A percentile compares a stretch with the other conserved stretches of the same genome.
Evolutionary conservation across 2,888 invertebrate species (phyloP).

Genomic region (Mesorhabditis sp.): DNA sequence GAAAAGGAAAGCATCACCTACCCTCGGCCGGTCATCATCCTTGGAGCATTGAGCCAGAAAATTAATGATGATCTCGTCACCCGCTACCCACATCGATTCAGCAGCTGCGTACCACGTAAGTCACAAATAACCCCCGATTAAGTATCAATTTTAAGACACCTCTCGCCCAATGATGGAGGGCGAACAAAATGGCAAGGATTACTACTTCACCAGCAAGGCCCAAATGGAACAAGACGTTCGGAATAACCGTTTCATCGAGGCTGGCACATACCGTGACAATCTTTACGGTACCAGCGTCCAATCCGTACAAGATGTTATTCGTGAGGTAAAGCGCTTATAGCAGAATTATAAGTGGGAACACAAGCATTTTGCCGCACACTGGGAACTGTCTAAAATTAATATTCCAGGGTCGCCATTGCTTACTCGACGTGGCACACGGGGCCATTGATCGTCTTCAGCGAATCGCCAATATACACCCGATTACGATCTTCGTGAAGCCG

Average conservation of each 20-base stretch:
- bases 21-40: slow-evolving; percentile 93
- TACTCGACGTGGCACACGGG: slow-evolving; percentile 74
- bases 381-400: not conserved
- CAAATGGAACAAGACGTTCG: slow-evolving; percentile 64
- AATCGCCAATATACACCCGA: slow-evolving; percentile 2
- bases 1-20: slow-evolving; percentile 87
- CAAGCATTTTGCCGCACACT: not conserved
- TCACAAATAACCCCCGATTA: slow-evolving; percentile 48
- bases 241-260: slow-evolving; percentile 98
- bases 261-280: slow-evolving; percentile 99
- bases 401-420: slow-evolving; percentile 74
- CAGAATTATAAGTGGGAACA: slow-evolving; percentile 62
- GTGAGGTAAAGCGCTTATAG: slow-evolving; percentile 72
- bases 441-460: slow-evolving; percentile 5
- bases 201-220: slow-evolving; percentile 82
- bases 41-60: slow-evolving; percentile 95
- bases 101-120: slow-evolving; percentile 99
- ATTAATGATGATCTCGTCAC: slow-evolving; percentile 98
- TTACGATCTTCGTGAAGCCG: slow-evolving; percentile 3
- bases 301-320: slow-evolving; percentile 83
- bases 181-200: slow-evolving; percentile 95
- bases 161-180: slow-evolving; percentile 91
- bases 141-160: slow-evolving; percentile 70
- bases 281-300: slow-evolving; percentile 97
- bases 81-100: slow-evolving; percentile 96